Evolutionary conservation across 2,888 invertebrate genomes (phyloP).

Genomic region (Germaria angustata): DNA sequence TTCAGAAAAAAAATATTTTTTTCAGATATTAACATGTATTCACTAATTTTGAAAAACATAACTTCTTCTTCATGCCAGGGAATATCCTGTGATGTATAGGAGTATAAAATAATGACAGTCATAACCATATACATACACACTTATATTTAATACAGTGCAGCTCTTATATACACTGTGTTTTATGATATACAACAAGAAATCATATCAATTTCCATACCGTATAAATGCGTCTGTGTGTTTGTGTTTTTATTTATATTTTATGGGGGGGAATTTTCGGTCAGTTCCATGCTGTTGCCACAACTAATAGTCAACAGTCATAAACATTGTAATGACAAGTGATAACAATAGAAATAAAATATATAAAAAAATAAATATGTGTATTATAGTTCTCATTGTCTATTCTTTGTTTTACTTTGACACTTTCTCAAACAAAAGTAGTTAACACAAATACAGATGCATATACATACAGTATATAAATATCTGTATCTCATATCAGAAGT

Average conservation of each 20-base stretch:
- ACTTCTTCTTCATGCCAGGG: neutral
- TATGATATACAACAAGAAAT: neutral
- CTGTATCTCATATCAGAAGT: neutral
- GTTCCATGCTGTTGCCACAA: conserved; percentile 7
- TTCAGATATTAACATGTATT: neutral
- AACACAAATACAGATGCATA: neutral
- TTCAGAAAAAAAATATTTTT: neutral
- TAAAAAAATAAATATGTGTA: conserved; percentile 8
- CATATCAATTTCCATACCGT: neutral
- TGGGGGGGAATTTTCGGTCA: neutral
- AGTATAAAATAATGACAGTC: neutral
- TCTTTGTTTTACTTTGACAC: neutral
- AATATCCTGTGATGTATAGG: neutral
- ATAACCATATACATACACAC: neutral
- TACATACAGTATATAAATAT: neutral
- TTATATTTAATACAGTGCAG: too few species aligned
- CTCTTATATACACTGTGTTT: too few species aligned
- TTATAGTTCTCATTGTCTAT: neutral
- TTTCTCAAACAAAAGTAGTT: neutral
- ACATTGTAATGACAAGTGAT: conserved; percentile 28
- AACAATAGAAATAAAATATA: conserved; percentile 42
- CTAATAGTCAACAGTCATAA: conserved; percentile 34
- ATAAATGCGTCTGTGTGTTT: neutral
- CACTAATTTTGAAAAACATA: neutral
- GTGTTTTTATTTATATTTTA: neutral